Conservation (phyloP, 2,888 invertebrate species). For the Slavum lentiscoides region DNA sequence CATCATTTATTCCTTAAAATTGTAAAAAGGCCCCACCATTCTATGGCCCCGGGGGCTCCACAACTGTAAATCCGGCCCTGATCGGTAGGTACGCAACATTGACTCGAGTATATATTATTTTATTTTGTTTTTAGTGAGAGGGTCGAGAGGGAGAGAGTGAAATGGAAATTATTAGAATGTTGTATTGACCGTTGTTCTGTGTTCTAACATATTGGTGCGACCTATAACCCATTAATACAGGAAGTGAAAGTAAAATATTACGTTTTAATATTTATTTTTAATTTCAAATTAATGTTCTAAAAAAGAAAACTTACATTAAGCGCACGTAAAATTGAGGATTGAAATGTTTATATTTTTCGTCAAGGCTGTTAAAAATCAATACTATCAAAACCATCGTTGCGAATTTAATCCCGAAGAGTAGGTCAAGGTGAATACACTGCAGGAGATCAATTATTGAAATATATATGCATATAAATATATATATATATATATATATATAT, state of each 20-base stretch:
- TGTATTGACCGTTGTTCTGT: constrained; percentile 25
- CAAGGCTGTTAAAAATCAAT: neutral
- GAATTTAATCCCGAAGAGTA: no score
- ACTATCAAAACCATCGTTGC: neutral
- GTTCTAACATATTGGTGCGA: constrained; percentile 11
- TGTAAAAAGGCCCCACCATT: no score
- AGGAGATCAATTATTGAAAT: neutral
- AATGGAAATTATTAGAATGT: constrained; percentile 32
- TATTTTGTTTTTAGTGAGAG: no score
- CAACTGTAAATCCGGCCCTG: no score
- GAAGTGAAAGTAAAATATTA: constrained; percentile 36
- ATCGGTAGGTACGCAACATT: no score
- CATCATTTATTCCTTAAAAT: no score
- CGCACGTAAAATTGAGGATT: neutral
- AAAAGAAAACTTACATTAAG: neutral
- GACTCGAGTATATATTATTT: no score
- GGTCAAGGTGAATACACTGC: neutral
- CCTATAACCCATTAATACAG: constrained; percentile 26
- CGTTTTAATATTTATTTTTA: neutral
- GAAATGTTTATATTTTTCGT: neutral
- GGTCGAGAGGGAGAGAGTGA: constrained; percentile 18
- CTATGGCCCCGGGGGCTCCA: no score
- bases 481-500: no score
- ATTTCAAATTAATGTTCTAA: constrained; percentile 21
- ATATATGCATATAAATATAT: neutral